Evolutionary conservation across 2,797 vertebrate species (phyloP).

Genomic region (Micropoecilia bifurca): DNA sequence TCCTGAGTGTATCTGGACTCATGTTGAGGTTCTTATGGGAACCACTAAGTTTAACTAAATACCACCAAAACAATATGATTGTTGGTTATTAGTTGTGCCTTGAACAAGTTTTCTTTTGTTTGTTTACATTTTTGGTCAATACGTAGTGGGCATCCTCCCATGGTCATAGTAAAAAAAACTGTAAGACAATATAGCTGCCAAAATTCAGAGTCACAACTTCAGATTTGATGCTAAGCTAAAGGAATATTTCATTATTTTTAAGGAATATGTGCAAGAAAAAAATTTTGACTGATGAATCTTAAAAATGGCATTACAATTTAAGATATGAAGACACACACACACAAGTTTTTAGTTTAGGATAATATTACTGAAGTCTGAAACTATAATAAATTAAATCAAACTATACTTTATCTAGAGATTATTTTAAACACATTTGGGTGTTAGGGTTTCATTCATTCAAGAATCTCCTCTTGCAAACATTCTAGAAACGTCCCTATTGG

Average conservation of each 20-base stretch:
- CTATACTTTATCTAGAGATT: background rate
- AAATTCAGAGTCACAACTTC: background rate
- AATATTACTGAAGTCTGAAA: background rate
- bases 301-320: background rate
- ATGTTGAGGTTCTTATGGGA: too few relatives aligned
- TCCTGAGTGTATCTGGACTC: background rate
- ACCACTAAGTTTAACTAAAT: too few relatives aligned
- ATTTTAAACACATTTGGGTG: background rate
- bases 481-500: background rate
- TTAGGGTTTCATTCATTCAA: background rate
- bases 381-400: background rate
- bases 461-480: background rate
- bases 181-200: background rate
- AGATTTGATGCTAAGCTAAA: background rate
- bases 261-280: background rate
- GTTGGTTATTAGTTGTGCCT: background rate
- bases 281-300: background rate
- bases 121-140: background rate
- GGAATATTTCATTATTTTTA: background rate
- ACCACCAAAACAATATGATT: too few relatives aligned
- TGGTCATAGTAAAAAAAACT: background rate
- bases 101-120: background rate
- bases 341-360: too few relatives aligned
- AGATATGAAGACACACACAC: too few relatives aligned
- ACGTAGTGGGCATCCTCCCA: background rate